Conservation (phyloP, 2,888 invertebrate genomes). For the Lepidochrysops patricia region DNA sequence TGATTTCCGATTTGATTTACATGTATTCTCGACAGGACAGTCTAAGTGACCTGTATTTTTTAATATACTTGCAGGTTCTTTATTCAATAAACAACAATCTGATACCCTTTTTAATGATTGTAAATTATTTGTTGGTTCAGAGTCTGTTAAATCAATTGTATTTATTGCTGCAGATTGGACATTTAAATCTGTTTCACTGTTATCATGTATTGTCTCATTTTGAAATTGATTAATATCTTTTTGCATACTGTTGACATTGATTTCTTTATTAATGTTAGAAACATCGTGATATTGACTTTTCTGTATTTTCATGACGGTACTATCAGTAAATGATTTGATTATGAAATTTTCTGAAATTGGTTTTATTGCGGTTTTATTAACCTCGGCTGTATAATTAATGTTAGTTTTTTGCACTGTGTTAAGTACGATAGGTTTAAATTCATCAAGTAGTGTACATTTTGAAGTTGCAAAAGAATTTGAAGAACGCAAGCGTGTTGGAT, state of each 20-base stretch:
- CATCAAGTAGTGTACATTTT: background rate
- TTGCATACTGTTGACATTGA: background rate
- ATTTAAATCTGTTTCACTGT: background rate
- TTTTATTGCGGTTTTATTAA: conserved; percentile 1
- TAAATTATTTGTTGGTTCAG: background rate
- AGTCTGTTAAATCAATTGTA: background rate
- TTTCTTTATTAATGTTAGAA: background rate
- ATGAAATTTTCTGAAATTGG: background rate
- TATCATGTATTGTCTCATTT: background rate
- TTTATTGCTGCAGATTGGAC: background rate
- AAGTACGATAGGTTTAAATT: background rate
- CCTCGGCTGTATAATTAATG: background rate
- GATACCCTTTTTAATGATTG: background rate
- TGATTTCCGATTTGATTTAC: background rate
- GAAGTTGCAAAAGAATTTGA: background rate
- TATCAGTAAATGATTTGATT: background rate
- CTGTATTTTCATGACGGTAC: background rate
- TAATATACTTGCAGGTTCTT: background rate
- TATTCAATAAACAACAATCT: background rate
- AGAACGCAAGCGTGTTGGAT: background rate
- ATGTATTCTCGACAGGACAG: too few species aligned
- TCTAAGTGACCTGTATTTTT: background rate
- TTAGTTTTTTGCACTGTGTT: background rate
- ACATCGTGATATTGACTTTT: background rate
- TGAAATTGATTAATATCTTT: background rate